phyloP scores from a whole-genome alignment of 2,797 vertebrate genomes.

The Poeciliopsis paucimaculata region DNA sequence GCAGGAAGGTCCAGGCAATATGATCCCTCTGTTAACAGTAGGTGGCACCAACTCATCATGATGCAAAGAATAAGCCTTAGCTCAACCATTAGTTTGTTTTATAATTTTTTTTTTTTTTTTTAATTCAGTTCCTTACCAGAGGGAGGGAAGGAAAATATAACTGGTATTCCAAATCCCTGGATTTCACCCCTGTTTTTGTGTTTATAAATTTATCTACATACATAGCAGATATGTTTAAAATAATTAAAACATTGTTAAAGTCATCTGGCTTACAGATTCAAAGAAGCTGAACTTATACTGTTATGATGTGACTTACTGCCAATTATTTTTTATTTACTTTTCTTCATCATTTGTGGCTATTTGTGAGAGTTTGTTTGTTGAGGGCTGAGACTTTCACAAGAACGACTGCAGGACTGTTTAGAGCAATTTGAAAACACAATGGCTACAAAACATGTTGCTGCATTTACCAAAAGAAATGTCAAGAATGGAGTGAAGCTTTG shows the following conservation, averaged over 20 bases:
- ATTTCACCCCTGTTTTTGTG: slow-evolving; percentile 7
- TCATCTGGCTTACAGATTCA: slow-evolving; percentile 14
- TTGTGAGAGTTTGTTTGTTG: slow-evolving; percentile 21
- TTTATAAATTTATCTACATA: slow-evolving; percentile 8
- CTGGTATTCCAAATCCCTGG: slow-evolving; percentile 8
- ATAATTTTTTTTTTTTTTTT: slow-evolving; percentile 10
- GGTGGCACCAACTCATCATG: slow-evolving; percentile 84
- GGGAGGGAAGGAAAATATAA: not conserved
- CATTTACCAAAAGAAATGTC: slow-evolving; percentile 55
- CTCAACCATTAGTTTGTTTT: slow-evolving; percentile 21
- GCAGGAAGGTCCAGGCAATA: slow-evolving; percentile 31
- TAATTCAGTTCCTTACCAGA: slow-evolving; percentile 32
- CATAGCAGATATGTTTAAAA: slow-evolving; percentile 17
- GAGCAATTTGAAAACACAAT: slow-evolving; percentile 28
- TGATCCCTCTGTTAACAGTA: slow-evolving; percentile 78
- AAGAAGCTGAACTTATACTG: slow-evolving; percentile 25
- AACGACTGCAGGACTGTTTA: slow-evolving; percentile 34
- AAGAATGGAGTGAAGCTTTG: slow-evolving; percentile 39
- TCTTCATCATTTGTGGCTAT: not conserved
- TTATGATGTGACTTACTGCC: slow-evolving; percentile 27
- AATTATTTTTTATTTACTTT: slow-evolving; percentile 30
- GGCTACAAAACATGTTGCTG: slow-evolving; percentile 34
- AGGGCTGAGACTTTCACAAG: slow-evolving; percentile 14
- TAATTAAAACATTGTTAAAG: not conserved
- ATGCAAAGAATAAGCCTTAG: slow-evolving; percentile 48